Percentiles rank a stretch among this genome's conserved stretches.
Conservation (phyloP, 2,113 vertebrate genomes). For the Gavia stellata region DNA sequence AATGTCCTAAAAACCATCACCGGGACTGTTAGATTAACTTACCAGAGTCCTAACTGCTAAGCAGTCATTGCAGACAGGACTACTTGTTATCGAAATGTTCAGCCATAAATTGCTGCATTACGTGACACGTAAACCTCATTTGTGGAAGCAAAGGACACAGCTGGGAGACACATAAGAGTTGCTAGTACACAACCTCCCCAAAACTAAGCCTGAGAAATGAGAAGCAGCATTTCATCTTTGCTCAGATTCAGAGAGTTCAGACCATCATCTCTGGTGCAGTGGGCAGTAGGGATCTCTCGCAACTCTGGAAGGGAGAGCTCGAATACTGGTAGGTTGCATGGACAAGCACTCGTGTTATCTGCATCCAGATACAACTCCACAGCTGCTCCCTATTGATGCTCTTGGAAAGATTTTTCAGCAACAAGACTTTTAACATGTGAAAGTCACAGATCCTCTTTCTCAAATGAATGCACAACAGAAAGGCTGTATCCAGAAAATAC, state of each 20-base stretch:
- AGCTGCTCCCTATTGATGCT: background rate
- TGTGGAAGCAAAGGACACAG: background rate
- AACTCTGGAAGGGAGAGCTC: background rate
- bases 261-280: background rate
- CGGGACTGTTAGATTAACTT: background rate
- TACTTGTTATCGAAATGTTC: background rate
- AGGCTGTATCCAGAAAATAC: background rate
- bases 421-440: background rate
- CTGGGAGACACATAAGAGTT: background rate
- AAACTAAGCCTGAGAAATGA: background rate
- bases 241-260: background rate
- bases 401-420: background rate
- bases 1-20: background rate
- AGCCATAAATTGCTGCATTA: background rate
- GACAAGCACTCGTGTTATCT: fast-evolving
- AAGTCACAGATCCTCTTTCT: background rate
- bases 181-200: background rate
- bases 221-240: background rate
- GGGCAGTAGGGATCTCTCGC: fast-evolving
- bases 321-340: fast-evolving
- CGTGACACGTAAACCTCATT: background rate
- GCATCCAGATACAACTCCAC: background rate
- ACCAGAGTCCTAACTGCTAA: background rate
- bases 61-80: background rate
- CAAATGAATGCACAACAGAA: background rate